phyloP scores from a whole-genome alignment of 2,888 invertebrate species.

The Andrena fulva region DNA sequence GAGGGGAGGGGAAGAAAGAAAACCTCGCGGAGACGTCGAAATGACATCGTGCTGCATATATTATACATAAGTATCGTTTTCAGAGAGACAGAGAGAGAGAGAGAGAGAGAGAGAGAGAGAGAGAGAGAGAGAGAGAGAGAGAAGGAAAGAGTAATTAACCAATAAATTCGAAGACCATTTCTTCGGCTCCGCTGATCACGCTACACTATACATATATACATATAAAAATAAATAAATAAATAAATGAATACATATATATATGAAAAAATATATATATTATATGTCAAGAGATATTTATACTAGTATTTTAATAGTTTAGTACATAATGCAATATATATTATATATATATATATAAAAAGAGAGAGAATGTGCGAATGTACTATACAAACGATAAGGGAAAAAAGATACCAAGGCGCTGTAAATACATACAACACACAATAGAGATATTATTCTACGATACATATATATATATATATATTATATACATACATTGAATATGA shows the following conservation, averaged over 20 bases:
- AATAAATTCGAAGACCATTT: constrained; percentile 60
- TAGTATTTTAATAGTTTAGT: constrained; percentile 84
- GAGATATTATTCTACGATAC: constrained; percentile 79
- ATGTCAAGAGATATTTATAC: constrained; percentile 84
- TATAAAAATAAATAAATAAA: constrained; percentile 73
- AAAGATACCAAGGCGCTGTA: constrained; percentile 76
- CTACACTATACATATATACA: constrained; percentile 79
- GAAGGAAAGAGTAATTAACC: constrained; percentile 14
- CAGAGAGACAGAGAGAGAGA: background rate
- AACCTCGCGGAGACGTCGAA: constrained; percentile 70
- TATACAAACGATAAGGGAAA: constrained; percentile 68
- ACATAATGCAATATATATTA: constrained; percentile 77
- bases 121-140: background rate
- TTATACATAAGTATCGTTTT: constrained; percentile 57
- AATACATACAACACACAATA: constrained; percentile 80
- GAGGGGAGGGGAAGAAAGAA: constrained; percentile 4
- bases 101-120: constrained; percentile 4
- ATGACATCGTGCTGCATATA: constrained; percentile 51
- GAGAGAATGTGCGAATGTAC: constrained; percentile 63
- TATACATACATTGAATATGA: constrained; percentile 76
- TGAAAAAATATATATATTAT: constrained; percentile 75
- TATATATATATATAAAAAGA: constrained; percentile 64
- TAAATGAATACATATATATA: constrained; percentile 70
- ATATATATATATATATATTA: constrained; percentile 71
- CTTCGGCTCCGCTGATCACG: constrained; percentile 75